A percentile compares a stretch with the other conserved stretches of the same genome.
Conservation (phyloP, 2,888 invertebrate genomes). For the Nymphalis c-album region DNA sequence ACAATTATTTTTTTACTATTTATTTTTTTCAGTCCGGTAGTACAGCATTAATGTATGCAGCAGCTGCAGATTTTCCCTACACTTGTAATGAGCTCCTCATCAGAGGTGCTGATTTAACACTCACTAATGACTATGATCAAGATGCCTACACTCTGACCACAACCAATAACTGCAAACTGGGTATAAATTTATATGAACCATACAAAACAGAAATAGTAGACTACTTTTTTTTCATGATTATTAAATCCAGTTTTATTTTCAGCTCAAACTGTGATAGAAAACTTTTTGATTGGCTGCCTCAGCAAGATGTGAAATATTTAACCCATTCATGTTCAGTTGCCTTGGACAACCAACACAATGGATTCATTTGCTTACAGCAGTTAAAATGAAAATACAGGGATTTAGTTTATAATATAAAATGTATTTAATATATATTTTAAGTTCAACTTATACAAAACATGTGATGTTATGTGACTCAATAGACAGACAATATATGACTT, state of each 20-base stretch:
- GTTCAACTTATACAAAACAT: slow-evolving; percentile 71
- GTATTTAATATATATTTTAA: slow-evolving; percentile 73
- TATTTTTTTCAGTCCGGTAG: slow-evolving; percentile 86
- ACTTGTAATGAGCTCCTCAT: slow-evolving; percentile 92
- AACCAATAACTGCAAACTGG: slow-evolving; percentile 78
- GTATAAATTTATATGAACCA: slow-evolving; percentile 48
- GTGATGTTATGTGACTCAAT: slow-evolving; percentile 69
- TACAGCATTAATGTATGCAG: slow-evolving; percentile 95
- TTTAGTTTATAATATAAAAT: slow-evolving; percentile 78
- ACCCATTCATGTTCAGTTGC: slow-evolving; percentile 63
- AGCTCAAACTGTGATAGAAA: slow-evolving; percentile 90
- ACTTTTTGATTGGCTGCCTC: slow-evolving; percentile 84
- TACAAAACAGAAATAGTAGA: neutral
- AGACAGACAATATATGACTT: slow-evolving; percentile 72
- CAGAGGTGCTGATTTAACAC: slow-evolving; percentile 89
- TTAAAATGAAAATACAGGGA: slow-evolving; percentile 76
- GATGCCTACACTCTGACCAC: slow-evolving; percentile 92
- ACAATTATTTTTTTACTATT: no score
- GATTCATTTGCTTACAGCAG: slow-evolving; percentile 72
- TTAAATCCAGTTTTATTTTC: slow-evolving; percentile 57
- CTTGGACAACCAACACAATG: slow-evolving; percentile 66
- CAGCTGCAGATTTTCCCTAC: slow-evolving; percentile 93
- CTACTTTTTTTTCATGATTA: neutral
- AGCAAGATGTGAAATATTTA: slow-evolving; percentile 70
- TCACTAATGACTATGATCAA: slow-evolving; percentile 90